These are phyloP conservation scores for Hystrix brachyura DNA, from an alignment of 2,113 vertebrate species.

Conservation along the genomic window DNA sequence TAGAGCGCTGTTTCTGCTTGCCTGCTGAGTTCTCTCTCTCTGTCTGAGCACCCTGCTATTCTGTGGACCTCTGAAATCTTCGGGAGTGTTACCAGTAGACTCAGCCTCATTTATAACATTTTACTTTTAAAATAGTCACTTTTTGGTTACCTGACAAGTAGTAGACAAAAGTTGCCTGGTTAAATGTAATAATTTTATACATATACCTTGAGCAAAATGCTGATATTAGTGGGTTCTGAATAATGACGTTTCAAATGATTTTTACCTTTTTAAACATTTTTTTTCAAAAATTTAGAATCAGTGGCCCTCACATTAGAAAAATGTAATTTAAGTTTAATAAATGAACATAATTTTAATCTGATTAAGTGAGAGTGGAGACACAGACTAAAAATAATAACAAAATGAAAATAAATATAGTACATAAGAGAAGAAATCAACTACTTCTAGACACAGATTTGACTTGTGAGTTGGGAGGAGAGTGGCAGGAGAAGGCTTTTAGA, in stretches of 20 bases:
- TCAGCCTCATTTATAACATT: background rate
- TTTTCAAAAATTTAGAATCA: slow-evolving; percentile 31
- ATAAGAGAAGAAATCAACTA: background rate
- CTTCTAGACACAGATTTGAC: background rate
- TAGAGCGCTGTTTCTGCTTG: background rate
- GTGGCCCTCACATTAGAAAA: background rate
- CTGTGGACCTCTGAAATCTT: background rate
- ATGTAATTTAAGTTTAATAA: slow-evolving; percentile 53
- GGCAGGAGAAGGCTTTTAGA: background rate
- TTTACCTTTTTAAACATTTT: background rate
- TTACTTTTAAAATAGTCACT: background rate
- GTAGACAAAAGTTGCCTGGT: background rate
- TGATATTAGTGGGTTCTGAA: slow-evolving; percentile 38
- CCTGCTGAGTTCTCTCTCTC: background rate
- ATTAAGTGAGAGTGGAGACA: background rate
- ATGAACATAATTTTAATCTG: slow-evolving; percentile 29
- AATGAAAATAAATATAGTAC: slow-evolving; percentile 34
- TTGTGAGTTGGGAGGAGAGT: background rate
- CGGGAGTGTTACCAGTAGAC: background rate
- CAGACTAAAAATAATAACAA: slow-evolving; percentile 19
- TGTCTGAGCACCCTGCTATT: background rate
- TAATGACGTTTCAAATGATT: slow-evolving; percentile 12
- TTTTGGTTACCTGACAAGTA: slow-evolving; percentile 9
- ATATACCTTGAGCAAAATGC: background rate
- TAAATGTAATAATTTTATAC: slow-evolving; percentile 34